These are phyloP conservation scores for Actinia tenebrosa DNA, from an alignment of 64 coral and sea anemone genomes.

Conservation along the genomic window DNA sequence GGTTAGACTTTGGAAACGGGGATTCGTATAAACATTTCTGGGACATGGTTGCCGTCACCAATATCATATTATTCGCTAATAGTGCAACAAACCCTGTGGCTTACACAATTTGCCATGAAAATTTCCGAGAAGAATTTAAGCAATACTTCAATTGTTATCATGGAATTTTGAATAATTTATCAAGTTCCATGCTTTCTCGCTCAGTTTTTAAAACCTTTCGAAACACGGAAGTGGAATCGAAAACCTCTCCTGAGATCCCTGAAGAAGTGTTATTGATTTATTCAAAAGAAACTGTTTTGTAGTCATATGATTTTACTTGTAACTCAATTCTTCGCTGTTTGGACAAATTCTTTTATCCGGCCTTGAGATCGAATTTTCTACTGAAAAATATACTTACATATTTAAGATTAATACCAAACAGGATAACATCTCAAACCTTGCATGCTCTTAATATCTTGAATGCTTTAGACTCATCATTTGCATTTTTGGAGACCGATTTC, in stretches of 20 bases:
- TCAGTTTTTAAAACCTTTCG: background rate
- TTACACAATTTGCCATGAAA: constrained; percentile 94
- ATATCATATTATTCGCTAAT: constrained; percentile 89
- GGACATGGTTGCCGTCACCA: constrained; percentile 70
- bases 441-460: too few species aligned
- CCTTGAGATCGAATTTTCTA: too few species aligned
- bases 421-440: too few species aligned
- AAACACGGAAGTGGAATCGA: background rate
- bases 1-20: constrained; percentile 89
- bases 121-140: constrained; percentile 84
- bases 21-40: constrained; percentile 54
- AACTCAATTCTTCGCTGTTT: too few species aligned
- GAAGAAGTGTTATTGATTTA: background rate
- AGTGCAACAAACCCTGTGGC: constrained; percentile 90
- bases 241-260: background rate
- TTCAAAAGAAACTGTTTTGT: background rate
- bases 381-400: too few species aligned
- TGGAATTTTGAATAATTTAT: constrained; percentile 43
- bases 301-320: too few species aligned
- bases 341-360: too few species aligned
- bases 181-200: background rate
- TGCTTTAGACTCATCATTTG: too few species aligned
- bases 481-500: too few species aligned
- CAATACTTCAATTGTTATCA: constrained; percentile 53
- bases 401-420: too few species aligned